Percentiles rank a stretch among this genome's conserved stretches.
These are phyloP conservation scores for Barnardius zonarius DNA, from an alignment of 2,113 vertebrate genomes.

Conservation along the genomic window DNA sequence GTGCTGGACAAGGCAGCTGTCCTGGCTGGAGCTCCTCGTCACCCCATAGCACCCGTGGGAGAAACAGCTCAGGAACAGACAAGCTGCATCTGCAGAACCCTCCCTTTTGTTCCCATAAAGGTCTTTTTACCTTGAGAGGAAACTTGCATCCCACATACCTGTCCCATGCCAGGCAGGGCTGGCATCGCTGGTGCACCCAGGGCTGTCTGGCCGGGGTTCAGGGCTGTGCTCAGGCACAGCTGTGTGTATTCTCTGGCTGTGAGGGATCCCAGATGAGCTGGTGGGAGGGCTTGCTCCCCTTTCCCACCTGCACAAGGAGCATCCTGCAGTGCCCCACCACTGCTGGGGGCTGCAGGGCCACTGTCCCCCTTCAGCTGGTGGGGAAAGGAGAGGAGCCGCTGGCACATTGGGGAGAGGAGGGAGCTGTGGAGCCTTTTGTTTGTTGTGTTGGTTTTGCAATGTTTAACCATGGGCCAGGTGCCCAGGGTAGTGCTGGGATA, in stretches of 20 bases:
- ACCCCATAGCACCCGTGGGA: background rate
- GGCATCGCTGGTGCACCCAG: background rate
- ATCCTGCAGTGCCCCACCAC: background rate
- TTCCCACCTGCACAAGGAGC: background rate
- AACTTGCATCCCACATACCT: accelerated
- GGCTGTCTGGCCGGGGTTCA: background rate
- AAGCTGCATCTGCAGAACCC: background rate
- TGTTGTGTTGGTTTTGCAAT: background rate
- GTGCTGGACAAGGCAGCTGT: background rate
- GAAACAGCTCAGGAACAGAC: background rate
- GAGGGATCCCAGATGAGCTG: background rate
- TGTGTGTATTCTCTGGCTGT: background rate
- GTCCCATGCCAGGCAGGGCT: background rate
- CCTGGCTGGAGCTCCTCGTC: background rate
- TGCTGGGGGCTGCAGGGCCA: background rate
- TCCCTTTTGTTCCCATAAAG: background rate
- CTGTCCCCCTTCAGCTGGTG: background rate
- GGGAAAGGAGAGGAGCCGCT: background rate
- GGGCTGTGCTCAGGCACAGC: accelerated
- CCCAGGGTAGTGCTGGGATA: background rate
- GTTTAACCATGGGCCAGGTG: background rate
- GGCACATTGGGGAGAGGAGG: accelerated
- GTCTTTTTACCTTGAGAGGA: background rate
- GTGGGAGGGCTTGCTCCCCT: background rate
- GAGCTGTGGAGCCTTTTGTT: background rate